Evolutionary conservation across 2,888 invertebrate genomes (phyloP), one percentile per base, ranked within the genome.

Genomic region (Pristionchus maxplancki): DNA sequence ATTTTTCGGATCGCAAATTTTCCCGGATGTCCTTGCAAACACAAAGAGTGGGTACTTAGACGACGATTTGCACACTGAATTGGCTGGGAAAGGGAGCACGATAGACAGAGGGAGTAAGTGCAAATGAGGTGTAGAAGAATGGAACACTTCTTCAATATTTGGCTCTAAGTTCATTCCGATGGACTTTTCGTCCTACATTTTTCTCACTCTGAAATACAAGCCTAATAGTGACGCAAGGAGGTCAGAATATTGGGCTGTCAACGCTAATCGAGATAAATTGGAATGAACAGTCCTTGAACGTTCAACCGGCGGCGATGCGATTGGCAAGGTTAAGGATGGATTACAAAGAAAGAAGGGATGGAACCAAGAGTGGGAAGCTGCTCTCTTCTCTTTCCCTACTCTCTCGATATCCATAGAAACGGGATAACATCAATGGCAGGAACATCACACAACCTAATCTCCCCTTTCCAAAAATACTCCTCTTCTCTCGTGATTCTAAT

Each of bases 251-350:
- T 44, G 44, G 11, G 44, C 44, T 44, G 44, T 44, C 44, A 44
- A 9, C 44, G 11, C 44, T 44, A 44, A 44, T 44, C 44, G 37
- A 40, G 71, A 37, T 9, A 37, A 37, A 4, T 5, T 20, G 5
- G 37, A 71, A 3, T 58, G 58, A 58, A n/a, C n/a, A 58, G 58
- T 71, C 71, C 71, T 71, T 71, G 71, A 71, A 37, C 71, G 37
- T 71, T 71, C 71, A 71, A 71, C 37, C 71, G 9, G 1, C 71
- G 34, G 71, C 37, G 71, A 71, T 37, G 71, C 34, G 71, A 71
- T 24, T 15, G 71, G 71, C 71, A 71, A 71, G 71, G 64, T 58
- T 58, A n/a, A 20, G 20, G 67, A 67, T 71, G 37, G 71, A 71
- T 71, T 71, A 71, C 71, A 71, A 37, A 24, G 37, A 24, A n/a